These are phyloP conservation scores for Phoenicopterus ruber DNA, from an alignment of 2,113 vertebrate genomes.

Conservation along the genomic window DNA sequence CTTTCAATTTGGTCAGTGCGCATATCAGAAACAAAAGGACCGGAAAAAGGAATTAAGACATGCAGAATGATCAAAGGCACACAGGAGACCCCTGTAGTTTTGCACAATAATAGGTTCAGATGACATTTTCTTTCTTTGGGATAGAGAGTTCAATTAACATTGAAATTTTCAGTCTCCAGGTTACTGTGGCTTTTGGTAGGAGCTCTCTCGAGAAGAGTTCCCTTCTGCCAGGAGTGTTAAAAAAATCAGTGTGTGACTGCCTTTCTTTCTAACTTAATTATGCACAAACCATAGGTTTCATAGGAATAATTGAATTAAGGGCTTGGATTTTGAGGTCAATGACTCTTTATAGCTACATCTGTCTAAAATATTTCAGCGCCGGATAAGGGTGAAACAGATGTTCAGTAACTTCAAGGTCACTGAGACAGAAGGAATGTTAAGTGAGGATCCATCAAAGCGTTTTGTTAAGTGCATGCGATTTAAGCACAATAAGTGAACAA, in stretches of 20 bases:
- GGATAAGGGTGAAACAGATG: constrained; percentile 55
- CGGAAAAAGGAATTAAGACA: constrained; percentile 1
- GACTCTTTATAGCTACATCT: constrained; percentile 52
- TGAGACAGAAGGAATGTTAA: constrained; percentile 50
- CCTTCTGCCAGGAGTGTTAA: background rate
- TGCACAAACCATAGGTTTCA: constrained; percentile 40
- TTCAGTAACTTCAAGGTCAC: constrained; percentile 54
- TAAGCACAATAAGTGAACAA: constrained; percentile 8
- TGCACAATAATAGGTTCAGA: background rate
- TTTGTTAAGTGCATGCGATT: constrained; percentile 26
- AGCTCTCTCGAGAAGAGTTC: background rate
- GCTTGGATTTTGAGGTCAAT: constrained; percentile 59
- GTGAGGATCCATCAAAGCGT: background rate
- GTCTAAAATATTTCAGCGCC: constrained; percentile 40
- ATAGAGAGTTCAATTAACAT: background rate
- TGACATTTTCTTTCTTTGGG: background rate
- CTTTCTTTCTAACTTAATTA: constrained; percentile 47
- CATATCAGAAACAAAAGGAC: background rate
- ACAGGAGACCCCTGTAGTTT: background rate
- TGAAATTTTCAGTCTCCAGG: background rate
- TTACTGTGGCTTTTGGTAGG: background rate
- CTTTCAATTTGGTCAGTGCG: background rate
- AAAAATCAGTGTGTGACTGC: background rate
- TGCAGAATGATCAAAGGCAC: constrained; percentile 11
- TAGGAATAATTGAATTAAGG: constrained; percentile 65